phyloP scores from a whole-genome alignment of 2,888 invertebrate species.

The Blomia tropicalis region DNA sequence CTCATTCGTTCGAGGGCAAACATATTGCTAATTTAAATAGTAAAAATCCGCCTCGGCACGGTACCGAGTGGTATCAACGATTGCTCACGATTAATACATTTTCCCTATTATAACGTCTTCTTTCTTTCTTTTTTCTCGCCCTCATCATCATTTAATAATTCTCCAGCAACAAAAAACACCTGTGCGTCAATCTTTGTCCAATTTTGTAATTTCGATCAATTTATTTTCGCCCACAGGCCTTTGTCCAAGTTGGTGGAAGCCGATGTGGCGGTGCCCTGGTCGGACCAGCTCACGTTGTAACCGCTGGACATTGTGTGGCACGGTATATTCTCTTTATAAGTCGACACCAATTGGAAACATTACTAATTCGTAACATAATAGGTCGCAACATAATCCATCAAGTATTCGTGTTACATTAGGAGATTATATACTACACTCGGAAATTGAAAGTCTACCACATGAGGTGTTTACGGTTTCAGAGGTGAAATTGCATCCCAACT shows the following conservation, averaged over 20 bases:
- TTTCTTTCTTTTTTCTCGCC: too few relatives aligned
- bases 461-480: slow-evolving; percentile 80
- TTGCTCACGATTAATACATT: too few relatives aligned
- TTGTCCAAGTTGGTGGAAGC: slow-evolving; percentile 80
- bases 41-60: slow-evolving; percentile 13
- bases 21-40: slow-evolving; percentile 10
- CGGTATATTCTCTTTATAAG: slow-evolving; percentile 32
- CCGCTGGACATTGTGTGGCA: slow-evolving; percentile 85
- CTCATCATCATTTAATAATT: too few relatives aligned
- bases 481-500: slow-evolving; percentile 76
- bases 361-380: slow-evolving; percentile 23
- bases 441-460: slow-evolving; percentile 72
- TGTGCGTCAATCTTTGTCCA: background rate
- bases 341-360: background rate
- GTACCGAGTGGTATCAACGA: too few relatives aligned
- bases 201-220: background rate
- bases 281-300: slow-evolving; percentile 75
- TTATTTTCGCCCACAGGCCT: slow-evolving; percentile 42
- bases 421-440: slow-evolving; percentile 84
- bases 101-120: too few relatives aligned
- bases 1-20: background rate
- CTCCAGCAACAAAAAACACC: background rate
- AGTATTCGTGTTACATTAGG: slow-evolving; percentile 81
- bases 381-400: slow-evolving; percentile 43
- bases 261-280: slow-evolving; percentile 83